Conservation (phyloP, 2,888 invertebrate genomes). For the Papilio elwesi region DNA sequence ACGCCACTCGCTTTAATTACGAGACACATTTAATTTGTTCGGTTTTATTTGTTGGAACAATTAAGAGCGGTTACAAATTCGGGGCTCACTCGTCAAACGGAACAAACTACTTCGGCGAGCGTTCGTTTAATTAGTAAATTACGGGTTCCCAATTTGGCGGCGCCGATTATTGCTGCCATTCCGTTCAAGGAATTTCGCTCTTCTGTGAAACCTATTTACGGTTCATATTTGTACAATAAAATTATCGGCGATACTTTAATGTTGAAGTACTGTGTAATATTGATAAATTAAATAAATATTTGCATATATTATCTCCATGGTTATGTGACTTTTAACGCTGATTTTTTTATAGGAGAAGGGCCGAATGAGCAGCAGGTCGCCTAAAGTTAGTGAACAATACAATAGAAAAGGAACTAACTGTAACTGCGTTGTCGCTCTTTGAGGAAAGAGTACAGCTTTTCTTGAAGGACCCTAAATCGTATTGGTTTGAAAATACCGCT, state of each 20-base stretch:
- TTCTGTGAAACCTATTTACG: not conserved
- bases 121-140: conserved; percentile 56
- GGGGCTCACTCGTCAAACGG: conserved; percentile 48
- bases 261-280: not conserved
- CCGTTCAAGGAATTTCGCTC: not conserved
- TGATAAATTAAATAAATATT: not conserved
- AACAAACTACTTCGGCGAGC: conserved; percentile 50
- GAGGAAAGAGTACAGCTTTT: too few relatives aligned
- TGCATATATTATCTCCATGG: too few relatives aligned
- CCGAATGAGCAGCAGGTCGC: too few relatives aligned
- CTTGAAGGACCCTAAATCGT: too few relatives aligned
- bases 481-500: too few relatives aligned
- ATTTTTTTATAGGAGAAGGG: too few relatives aligned
- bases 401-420: too few relatives aligned
- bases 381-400: too few relatives aligned
- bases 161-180: conserved; percentile 4
- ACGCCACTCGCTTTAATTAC: conserved; percentile 33
- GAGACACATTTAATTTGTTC: conserved; percentile 31
- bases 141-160: conserved; percentile 35
- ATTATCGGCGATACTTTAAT: not conserved
- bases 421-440: too few relatives aligned
- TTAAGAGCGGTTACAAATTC: conserved; percentile 51
- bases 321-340: too few relatives aligned
- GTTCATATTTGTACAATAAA: not conserved
- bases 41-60: conserved; percentile 51